Percentiles rank a stretch among this genome's conserved stretches.
Evolutionary conservation across 1,140 invertebrate genomes (phyloP).

Genomic region (Aphelinus certus): DNA sequence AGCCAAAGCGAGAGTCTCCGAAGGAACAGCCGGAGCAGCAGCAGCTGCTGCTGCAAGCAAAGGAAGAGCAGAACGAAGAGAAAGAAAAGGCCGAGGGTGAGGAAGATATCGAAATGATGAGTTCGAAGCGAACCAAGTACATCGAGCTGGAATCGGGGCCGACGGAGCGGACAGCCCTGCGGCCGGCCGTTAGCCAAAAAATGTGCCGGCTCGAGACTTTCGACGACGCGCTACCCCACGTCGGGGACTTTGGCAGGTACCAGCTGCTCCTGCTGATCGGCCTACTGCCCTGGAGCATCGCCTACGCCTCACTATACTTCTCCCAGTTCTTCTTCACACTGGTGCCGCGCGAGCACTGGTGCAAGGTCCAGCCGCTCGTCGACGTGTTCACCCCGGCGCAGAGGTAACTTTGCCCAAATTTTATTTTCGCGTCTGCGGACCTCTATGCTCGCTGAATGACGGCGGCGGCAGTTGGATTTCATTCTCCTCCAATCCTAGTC

Average conservation of each 20-base stretch:
- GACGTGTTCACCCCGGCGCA: slow-evolving; percentile 50
- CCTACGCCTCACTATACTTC: slow-evolving; percentile 60
- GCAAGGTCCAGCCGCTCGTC: slow-evolving; percentile 53
- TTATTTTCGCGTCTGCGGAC: too few relatives aligned
- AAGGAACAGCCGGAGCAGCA: background rate
- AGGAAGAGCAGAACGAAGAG: background rate
- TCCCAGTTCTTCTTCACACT: slow-evolving; percentile 63
- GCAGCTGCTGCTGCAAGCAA: background rate
- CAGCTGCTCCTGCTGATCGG: slow-evolving; percentile 65
- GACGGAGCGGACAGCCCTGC: slow-evolving; percentile 52
- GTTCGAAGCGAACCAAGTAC: slow-evolving; percentile 1
- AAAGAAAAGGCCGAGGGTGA: background rate
- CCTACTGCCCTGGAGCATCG: slow-evolving; percentile 56
- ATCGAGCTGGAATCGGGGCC: slow-evolving; percentile 29
- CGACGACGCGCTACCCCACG: slow-evolving; percentile 65
- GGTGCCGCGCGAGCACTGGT: slow-evolving; percentile 63
- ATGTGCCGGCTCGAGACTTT: slow-evolving; percentile 57
- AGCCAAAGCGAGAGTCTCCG: background rate
- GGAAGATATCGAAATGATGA: slow-evolving; percentile 29
- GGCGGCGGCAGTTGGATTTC: too few relatives aligned
- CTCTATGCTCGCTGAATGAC: too few relatives aligned
- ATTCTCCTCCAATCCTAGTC: too few relatives aligned
- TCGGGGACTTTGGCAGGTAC: slow-evolving; percentile 69
- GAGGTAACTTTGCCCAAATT: slow-evolving; percentile 45
- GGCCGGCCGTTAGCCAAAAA: slow-evolving; percentile 9